Percentiles rank a stretch among this genome's conserved stretches.
These are phyloP conservation scores for Onthophagus sagittarius DNA, from an alignment of 2,888 invertebrate genomes.

Conservation along the genomic window DNA sequence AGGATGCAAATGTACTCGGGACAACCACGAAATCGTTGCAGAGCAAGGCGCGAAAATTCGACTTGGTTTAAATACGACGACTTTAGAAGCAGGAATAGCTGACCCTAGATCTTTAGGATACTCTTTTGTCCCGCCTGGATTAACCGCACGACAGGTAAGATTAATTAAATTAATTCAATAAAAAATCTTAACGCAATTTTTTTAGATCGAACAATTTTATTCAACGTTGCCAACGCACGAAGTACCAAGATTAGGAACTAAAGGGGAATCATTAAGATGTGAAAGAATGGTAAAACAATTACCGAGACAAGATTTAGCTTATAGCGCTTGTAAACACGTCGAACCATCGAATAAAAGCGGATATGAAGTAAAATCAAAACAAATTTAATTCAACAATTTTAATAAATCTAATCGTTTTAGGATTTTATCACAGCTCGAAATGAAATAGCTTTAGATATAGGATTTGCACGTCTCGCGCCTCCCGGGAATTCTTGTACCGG, in stretches of 20 bases:
- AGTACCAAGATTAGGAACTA: constrained; percentile 58
- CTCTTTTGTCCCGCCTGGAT: constrained; percentile 46
- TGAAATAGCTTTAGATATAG: constrained; percentile 94
- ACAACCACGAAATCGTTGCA: constrained; percentile 73
- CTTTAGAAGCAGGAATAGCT: constrained; percentile 54
- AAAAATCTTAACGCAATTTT: no score
- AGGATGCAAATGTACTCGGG: constrained; percentile 87
- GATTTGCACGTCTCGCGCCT: constrained; percentile 49
- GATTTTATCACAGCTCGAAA: constrained; percentile 93
- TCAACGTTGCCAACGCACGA: constrained; percentile 79
- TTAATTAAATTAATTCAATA: no score
- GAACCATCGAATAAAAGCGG: constrained; percentile 72
- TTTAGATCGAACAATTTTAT: constrained; percentile 90
- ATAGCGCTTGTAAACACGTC: constrained; percentile 84
- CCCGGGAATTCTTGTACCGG: constrained; percentile 67
- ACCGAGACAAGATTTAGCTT: constrained; percentile 90
- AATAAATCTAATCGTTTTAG: constrained; percentile 47
- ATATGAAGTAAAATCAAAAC: constrained; percentile 54
- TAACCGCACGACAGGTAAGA: constrained; percentile 44
- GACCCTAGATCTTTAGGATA: constrained; percentile 49
- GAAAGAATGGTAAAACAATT: constrained; percentile 83
- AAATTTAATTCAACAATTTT: neutral
- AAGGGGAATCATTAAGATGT: constrained; percentile 76
- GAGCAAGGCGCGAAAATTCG: constrained; percentile 46
- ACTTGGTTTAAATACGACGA: constrained; percentile 50